Base-by-base conservation (phyloP, 2,888 invertebrate genomes). In the Protophormia terraenovae region DNA sequence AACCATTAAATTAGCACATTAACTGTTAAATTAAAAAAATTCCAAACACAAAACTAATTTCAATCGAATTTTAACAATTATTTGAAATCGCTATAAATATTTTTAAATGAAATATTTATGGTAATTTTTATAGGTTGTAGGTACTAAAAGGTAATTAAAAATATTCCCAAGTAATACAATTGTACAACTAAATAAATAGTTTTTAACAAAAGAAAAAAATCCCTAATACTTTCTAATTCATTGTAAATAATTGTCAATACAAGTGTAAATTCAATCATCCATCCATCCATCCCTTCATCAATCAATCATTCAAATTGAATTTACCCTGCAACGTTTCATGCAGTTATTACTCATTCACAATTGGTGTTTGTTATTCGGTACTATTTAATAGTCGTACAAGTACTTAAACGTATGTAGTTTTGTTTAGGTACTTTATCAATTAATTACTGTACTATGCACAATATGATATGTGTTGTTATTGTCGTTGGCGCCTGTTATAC, bases 171-270 rank as follows among this genome's bases (percentile, higher is more conserved):
- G 16, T 16, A 45, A 45, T 29, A 29, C 29, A 67, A 67, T 29
- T n/a, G n/a, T n/a, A n/a, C n/a, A n/a, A n/a, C n/a, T n/a, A n/a
- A n/a, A 10, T 7, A 7, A 32, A 35, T 60, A 47, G 3, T 14
- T 47, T 47, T 29, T 16, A 50, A 69, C n/a, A 19, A 69, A 53
- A 69, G 69, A 69, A 35, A 69, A 35, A 29, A 69, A 32, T 35
- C 32, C 19, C 22, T 50, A 22, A 69, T 53, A 50, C 22, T 29
- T 24, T 53, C 35, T 35, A 50, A 53, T 50, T 24, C 35, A 29
- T 50, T 35, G 35, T 50, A 50, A 35, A 69, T 69, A 32, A 35
- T 50, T 69, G 50, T 50, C 69, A 69, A 69, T 53, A 53, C 50
- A 69, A n/a, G 50, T 69, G 50, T 50, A 35, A 69, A 50, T 19